Evolutionary conservation across 2,797 vertebrate genomes (phyloP), one percentile per base, ranked within the genome.

Genomic region (Benthosema pterotum): DNA sequence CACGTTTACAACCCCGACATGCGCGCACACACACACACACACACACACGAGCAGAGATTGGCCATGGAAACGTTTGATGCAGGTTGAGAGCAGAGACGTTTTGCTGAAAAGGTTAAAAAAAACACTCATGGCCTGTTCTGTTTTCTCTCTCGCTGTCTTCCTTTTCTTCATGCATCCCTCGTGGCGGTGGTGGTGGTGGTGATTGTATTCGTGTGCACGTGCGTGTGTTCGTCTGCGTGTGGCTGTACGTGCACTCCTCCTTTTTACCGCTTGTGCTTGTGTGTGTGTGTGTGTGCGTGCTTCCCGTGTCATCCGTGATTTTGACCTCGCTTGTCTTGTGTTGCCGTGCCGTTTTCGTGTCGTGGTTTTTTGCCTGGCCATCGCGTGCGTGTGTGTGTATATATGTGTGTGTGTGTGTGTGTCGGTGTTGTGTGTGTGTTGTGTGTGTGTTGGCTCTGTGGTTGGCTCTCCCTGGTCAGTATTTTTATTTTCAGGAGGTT

Each of bases 401-500:
- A 18, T 65, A 47, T 50, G 3, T 89, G 84, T 91, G 52, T 78
- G 59, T 65, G 2, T 75, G 84, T 87, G n/a, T 25, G 22, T 25
- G 22, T 25, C 5, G 22, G 22, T 25, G 22, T 25, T 5, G 63
- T 82, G 82, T 60, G 64, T 11, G 72, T 82, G 83, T 67, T n/a
- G 65, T 87, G 83, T 11, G 32, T 52, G 77, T 85, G 84, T 84
- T 73, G 87, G 87, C 87, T 88, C 77, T 84, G 86, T 91, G 86
- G 90, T 91, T 92, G 91, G 88, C 94, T 96, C 91, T 96, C 93
- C 95, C 95, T 98, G 94, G 96, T 98, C 94, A 99, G 97, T 98
- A 96, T 99, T 98, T 98, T 95, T 99, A 98, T 95, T 99, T 98
- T 95, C 97, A 99, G 96, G 98, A 99, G 93, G 96, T 99, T 93